phyloP scores from a whole-genome alignment of 1,140 invertebrate species.

The Plutomurus gul region DNA sequence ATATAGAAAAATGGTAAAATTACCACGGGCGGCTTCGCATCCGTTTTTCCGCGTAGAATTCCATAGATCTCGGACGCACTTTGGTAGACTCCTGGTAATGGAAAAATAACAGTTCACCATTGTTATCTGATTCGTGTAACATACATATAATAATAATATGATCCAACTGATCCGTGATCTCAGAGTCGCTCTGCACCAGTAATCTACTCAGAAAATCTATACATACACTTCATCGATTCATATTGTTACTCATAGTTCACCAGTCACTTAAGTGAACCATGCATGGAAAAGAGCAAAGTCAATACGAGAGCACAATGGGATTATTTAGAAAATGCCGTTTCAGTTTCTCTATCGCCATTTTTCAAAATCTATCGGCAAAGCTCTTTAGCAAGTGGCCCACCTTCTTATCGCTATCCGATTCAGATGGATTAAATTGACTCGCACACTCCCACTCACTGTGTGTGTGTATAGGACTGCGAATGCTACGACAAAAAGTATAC shows the following conservation, averaged over 20 bases:
- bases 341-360: neutral
- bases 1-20: conserved; percentile 66
- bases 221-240: no score
- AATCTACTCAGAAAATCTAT: no score
- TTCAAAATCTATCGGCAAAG: neutral
- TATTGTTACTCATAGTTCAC: no score
- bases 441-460: no score
- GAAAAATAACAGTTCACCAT: no score
- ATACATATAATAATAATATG: neutral
- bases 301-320: neutral
- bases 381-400: neutral
- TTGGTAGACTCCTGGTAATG: conserved; percentile 44
- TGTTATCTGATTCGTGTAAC: no score
- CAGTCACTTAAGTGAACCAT: neutral
- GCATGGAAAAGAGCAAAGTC: neutral
- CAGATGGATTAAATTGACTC: conserved; percentile 24
- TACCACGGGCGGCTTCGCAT: conserved; percentile 59
- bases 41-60: conserved; percentile 47
- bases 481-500: neutral
- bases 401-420: conserved; percentile 4
- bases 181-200: no score
- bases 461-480: neutral
- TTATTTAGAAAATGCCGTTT: neutral
- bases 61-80: conserved; percentile 53
- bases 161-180: no score